A percentile compares a stretch with the other conserved stretches of the same genome.
phyloP scores from a whole-genome alignment of 1,140 invertebrate species.

The Ceratosolen solmsi region DNA sequence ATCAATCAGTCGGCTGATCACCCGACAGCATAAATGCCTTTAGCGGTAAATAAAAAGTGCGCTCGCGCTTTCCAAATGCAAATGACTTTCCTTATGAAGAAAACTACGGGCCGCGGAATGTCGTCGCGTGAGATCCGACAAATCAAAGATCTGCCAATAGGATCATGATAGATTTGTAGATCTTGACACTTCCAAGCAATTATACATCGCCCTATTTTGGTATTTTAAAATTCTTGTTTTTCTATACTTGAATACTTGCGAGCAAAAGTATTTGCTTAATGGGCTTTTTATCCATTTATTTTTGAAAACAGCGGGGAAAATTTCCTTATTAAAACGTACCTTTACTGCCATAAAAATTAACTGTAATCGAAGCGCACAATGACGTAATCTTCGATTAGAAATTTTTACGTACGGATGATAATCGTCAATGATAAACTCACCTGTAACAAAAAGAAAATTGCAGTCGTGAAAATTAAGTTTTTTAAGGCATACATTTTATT shows the following conservation, averaged over 20 bases:
- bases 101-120: constrained; percentile 28
- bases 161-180: not conserved
- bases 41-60: constrained; percentile 35
- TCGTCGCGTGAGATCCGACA: constrained; percentile 30
- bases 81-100: constrained; percentile 39
- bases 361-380: not conserved
- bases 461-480: constrained; percentile 10
- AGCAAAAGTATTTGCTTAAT: not conserved
- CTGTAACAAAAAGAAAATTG: constrained; percentile 37
- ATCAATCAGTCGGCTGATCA: constrained; percentile 31
- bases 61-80: constrained; percentile 48
- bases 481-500: not conserved
- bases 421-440: constrained; percentile 17
- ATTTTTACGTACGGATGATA: not conserved
- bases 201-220: not conserved
- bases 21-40: constrained; percentile 24
- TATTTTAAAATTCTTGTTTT: not conserved
- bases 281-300: not conserved
- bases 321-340: not conserved
- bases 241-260: too few species aligned
- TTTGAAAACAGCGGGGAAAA: too few species aligned
- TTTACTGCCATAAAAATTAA: not conserved
- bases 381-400: not conserved
- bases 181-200: constrained; percentile 34
- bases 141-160: constrained; percentile 11